These are phyloP conservation scores for Mola mola DNA, from an alignment of 2,113 vertebrate genomes.

Conservation along the genomic window DNA sequence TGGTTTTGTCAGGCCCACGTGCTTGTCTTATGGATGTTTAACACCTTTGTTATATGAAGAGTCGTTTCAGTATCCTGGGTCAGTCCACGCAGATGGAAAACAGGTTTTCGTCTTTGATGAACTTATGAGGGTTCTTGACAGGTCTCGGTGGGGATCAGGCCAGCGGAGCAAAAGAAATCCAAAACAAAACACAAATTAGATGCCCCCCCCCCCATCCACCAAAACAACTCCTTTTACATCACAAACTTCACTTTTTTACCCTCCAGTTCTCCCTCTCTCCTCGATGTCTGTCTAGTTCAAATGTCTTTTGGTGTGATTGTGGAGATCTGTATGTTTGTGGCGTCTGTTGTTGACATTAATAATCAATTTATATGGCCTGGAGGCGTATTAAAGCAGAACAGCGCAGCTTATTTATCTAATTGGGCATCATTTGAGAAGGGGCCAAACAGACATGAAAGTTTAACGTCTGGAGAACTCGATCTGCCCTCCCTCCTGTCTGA, in stretches of 20 bases:
- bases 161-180: slow-evolving; percentile 38
- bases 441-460: slow-evolving; percentile 72
- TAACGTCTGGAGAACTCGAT: slow-evolving; percentile 71
- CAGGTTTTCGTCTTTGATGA: slow-evolving; percentile 80
- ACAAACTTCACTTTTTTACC: slow-evolving; percentile 32
- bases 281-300: slow-evolving; percentile 1
- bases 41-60: slow-evolving; percentile 69
- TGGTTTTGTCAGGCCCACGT: slow-evolving; percentile 54
- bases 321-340: slow-evolving; percentile 27
- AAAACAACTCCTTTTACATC: slow-evolving; percentile 13
- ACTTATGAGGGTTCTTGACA: slow-evolving; percentile 81
- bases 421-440: slow-evolving; percentile 50
- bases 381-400: slow-evolving; percentile 62
- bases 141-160: slow-evolving; percentile 46
- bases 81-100: slow-evolving; percentile 80
- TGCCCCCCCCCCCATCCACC: too few species aligned
- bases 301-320: slow-evolving; percentile 24
- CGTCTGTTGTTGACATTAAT: slow-evolving; percentile 69
- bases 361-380: slow-evolving; percentile 64
- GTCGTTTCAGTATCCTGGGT: slow-evolving; percentile 63
- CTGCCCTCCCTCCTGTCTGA: slow-evolving; percentile 20
- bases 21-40: slow-evolving; percentile 74
- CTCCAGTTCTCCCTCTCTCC: neutral
- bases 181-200: slow-evolving; percentile 34
- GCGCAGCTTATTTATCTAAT: slow-evolving; percentile 60